phyloP scores from a whole-genome alignment of 2,113 vertebrate genomes.

The Psammodynastes pulverulentus region DNA sequence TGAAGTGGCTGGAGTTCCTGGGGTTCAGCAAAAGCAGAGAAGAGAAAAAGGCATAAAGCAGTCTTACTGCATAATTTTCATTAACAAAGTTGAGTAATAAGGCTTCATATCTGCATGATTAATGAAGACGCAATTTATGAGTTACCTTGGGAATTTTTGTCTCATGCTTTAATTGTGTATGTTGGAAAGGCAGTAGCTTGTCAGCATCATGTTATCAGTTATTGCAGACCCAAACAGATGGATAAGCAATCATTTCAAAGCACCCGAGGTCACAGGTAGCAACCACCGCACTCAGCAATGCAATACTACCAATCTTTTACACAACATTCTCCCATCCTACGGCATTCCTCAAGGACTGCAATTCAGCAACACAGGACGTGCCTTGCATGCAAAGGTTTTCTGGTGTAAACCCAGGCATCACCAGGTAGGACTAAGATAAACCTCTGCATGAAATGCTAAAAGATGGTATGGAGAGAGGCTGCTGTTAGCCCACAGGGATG shows the following conservation, averaged over 20 bases:
- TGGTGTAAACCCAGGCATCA: neutral
- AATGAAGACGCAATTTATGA: neutral
- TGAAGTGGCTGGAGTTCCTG: neutral
- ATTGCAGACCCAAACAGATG: neutral
- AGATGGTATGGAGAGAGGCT: neutral
- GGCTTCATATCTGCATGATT: neutral
- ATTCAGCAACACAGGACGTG: neutral
- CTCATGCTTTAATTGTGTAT: neutral
- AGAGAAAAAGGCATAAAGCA: neutral
- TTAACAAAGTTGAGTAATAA: neutral
- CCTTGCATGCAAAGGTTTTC: neutral
- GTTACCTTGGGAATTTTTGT: neutral
- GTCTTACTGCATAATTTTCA: neutral
- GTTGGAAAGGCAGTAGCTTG: neutral
- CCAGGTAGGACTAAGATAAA: neutral
- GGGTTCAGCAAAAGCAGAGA: neutral
- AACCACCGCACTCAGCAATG: neutral
- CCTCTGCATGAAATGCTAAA: neutral
- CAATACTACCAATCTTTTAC: conserved; percentile 10
- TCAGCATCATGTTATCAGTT: neutral
- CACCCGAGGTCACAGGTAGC: neutral
- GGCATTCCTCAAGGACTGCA: conserved; percentile 8
- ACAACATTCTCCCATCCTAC: conserved; percentile 9
- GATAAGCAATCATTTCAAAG: neutral
- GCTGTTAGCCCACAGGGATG: neutral